phyloP scores from a whole-genome alignment of 2,888 invertebrate genomes.

The Andrena minutula region DNA sequence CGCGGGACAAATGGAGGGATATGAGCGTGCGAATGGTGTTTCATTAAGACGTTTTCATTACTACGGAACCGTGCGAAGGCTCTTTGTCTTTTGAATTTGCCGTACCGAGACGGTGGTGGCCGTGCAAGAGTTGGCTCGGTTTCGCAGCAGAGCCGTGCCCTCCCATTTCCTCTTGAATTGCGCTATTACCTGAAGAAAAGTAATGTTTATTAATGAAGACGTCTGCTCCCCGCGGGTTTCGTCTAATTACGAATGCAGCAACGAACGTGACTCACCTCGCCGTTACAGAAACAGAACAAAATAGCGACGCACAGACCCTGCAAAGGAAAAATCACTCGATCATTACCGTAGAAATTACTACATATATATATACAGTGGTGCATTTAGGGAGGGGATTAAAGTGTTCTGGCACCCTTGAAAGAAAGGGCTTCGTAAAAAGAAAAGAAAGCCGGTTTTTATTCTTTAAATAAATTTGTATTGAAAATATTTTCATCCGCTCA shows the following conservation, averaged over 20 bases:
- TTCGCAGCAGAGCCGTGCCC: slow-evolving; percentile 89
- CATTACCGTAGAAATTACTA: not conserved
- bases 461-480: too few relatives aligned
- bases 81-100: slow-evolving; percentile 75
- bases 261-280: slow-evolving; percentile 90
- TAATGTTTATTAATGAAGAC: slow-evolving; percentile 15
- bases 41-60: slow-evolving; percentile 17
- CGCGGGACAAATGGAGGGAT: not conserved
- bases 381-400: too few relatives aligned
- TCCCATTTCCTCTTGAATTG: slow-evolving; percentile 94
- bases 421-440: too few relatives aligned
- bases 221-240: not conserved
- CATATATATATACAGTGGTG: not conserved
- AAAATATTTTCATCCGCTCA: too few relatives aligned
- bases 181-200: slow-evolving; percentile 87
- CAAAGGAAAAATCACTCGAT: slow-evolving; percentile 72
- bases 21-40: not conserved
- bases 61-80: slow-evolving; percentile 8
- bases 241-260: not conserved
- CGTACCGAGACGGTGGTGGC: slow-evolving; percentile 96
- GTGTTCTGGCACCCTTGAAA: too few relatives aligned
- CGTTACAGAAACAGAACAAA: slow-evolving; percentile 97
- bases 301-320: slow-evolving; percentile 97
- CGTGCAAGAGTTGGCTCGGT: slow-evolving; percentile 93
- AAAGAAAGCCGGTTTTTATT: too few relatives aligned